phyloP scores from a whole-genome alignment of 2,797 vertebrate genomes.

The Pseudochaenichthys georgianus region DNA sequence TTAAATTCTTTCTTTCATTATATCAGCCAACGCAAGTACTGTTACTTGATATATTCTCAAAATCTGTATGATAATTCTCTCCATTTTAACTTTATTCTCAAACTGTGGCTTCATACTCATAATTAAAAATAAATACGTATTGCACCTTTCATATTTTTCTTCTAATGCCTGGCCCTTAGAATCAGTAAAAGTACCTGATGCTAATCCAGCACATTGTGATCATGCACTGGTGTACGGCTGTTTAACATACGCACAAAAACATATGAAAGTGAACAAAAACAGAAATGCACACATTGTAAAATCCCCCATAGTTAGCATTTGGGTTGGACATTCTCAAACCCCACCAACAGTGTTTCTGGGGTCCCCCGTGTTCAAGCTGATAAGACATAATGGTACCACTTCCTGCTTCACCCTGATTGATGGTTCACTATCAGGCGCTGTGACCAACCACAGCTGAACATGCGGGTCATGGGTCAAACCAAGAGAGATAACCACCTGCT shows the following conservation, averaged over 20 bases:
- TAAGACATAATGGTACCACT: slow-evolving; percentile 66
- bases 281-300: slow-evolving; percentile 1
- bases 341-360: slow-evolving; percentile 19
- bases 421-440: slow-evolving; percentile 59
- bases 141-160: too few relatives aligned
- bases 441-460: slow-evolving; percentile 61
- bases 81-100: too few relatives aligned
- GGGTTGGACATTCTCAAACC: not conserved
- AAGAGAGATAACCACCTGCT: slow-evolving; percentile 81
- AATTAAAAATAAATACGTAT: too few relatives aligned
- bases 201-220: not conserved
- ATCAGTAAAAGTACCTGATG: too few relatives aligned
- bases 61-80: too few relatives aligned
- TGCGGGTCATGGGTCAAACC: slow-evolving; percentile 71
- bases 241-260: not conserved
- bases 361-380: slow-evolving; percentile 56
- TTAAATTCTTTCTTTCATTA: too few relatives aligned
- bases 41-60: too few relatives aligned
- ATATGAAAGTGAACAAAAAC: not conserved
- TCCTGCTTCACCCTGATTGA: slow-evolving; percentile 75
- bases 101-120: too few relatives aligned
- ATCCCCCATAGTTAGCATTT: not conserved
- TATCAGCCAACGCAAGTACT: too few relatives aligned
- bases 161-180: too few relatives aligned
- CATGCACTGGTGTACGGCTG: not conserved